These are phyloP conservation scores for Cygnus atratus DNA, from an alignment of 2,113 vertebrate species.

Conservation along the genomic window DNA sequence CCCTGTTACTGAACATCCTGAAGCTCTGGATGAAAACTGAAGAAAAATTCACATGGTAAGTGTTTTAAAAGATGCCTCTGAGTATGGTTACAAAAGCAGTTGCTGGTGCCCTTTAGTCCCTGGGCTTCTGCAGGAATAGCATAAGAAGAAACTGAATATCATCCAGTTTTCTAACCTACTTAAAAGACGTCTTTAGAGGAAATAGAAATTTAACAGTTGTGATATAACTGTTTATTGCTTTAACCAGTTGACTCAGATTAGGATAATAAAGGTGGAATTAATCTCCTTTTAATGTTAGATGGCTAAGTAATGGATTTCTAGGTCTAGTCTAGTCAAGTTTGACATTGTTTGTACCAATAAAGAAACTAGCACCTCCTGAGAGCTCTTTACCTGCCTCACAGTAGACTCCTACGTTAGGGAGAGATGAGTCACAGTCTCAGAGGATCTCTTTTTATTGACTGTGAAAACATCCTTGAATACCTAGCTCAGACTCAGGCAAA, in stretches of 20 bases:
- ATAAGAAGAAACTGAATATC: background rate
- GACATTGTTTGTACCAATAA: background rate
- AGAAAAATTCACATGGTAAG: background rate
- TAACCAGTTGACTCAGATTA: background rate
- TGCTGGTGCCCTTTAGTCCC: background rate
- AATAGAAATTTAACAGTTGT: background rate
- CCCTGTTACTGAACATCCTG: background rate
- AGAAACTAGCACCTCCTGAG: background rate
- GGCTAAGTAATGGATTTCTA: background rate
- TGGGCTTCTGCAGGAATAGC: background rate
- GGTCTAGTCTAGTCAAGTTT: background rate
- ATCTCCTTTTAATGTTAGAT: background rate
- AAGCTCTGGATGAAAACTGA: background rate
- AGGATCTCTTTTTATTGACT: background rate
- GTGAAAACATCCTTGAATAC: background rate
- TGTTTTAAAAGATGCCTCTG: background rate
- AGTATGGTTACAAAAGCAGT: background rate
- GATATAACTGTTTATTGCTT: background rate
- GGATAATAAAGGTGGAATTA: background rate
- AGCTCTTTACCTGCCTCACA: background rate
- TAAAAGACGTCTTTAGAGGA: background rate
- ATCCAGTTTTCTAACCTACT: background rate
- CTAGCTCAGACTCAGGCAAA: background rate
- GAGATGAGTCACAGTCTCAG: background rate
- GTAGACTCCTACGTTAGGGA: background rate